A percentile compares a stretch with the other conserved stretches of the same genome.
Conservation (phyloP, 2,113 vertebrate genomes). For the Seriola dumerili region DNA sequence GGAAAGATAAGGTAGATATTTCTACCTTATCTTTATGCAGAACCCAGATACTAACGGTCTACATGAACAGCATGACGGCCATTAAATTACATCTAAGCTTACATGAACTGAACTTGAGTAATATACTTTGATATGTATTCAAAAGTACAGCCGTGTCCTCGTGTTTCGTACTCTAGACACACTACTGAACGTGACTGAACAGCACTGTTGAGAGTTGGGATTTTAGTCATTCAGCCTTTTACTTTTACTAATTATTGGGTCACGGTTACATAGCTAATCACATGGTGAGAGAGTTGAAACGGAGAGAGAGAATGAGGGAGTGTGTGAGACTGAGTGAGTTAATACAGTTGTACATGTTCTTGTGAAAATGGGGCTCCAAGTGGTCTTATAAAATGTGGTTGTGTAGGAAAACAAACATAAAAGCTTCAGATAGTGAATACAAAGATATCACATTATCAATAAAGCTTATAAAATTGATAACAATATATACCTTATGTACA, state of each 20-base stretch:
- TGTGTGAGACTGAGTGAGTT: neutral
- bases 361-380: constrained; percentile 43
- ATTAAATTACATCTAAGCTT: neutral
- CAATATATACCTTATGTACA: constrained; percentile 84
- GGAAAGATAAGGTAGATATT: neutral
- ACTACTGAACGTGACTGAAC: neutral
- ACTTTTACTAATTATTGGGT: neutral
- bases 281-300: constrained; percentile 5
- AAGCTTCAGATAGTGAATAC: constrained; percentile 74
- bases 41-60: neutral
- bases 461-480: constrained; percentile 85
- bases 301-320: neutral
- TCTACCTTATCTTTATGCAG: neutral
- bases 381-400: constrained; percentile 62
- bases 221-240: constrained; percentile 20
- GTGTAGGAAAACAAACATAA: constrained; percentile 71
- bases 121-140: neutral
- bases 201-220: constrained; percentile 46
- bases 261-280: neutral
- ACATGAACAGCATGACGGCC: neutral
- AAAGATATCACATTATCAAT: constrained; percentile 82
- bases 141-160: neutral
- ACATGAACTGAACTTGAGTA: neutral
- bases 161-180: neutral
- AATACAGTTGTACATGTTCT: constrained; percentile 62